These are phyloP conservation scores for Melanotaenia nigrans DNA, from an alignment of 2,797 vertebrate genomes.

Conservation along the genomic window DNA sequence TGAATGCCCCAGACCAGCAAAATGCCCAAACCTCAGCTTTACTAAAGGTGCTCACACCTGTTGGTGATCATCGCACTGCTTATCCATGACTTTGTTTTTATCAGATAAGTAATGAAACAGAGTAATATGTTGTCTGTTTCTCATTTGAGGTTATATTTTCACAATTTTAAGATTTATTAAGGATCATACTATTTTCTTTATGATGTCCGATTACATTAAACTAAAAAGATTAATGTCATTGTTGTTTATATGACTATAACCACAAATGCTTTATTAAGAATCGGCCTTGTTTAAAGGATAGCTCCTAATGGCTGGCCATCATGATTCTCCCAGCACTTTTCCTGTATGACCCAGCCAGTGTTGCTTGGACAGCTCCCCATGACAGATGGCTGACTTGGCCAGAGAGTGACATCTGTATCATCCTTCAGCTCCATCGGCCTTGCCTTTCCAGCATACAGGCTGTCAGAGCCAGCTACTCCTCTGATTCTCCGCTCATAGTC, in stretches of 20 bases:
- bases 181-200: not conserved
- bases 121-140: not conserved
- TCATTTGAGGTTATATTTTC: not conserved
- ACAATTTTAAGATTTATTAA: not conserved
- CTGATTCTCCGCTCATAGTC: constrained; percentile 41
- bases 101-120: not conserved
- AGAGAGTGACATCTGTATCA: constrained; percentile 72
- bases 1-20: not conserved
- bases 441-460: constrained; percentile 46
- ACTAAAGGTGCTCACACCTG: not conserved
- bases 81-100: not conserved
- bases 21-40: not conserved
- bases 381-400: constrained; percentile 75
- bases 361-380: constrained; percentile 56
- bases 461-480: constrained; percentile 55
- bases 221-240: not conserved
- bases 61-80: not conserved
- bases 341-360: constrained; percentile 29
- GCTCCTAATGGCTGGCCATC: constrained; percentile 57
- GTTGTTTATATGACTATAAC: not conserved
- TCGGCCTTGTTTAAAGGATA: constrained; percentile 38
- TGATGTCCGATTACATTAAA: not conserved
- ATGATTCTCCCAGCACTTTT: constrained; percentile 47
- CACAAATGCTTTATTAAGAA: constrained; percentile 25
- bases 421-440: constrained; percentile 58